These are phyloP conservation scores for Argya squamiceps DNA, from an alignment of 2,797 vertebrate genomes.

Conservation along the genomic window DNA sequence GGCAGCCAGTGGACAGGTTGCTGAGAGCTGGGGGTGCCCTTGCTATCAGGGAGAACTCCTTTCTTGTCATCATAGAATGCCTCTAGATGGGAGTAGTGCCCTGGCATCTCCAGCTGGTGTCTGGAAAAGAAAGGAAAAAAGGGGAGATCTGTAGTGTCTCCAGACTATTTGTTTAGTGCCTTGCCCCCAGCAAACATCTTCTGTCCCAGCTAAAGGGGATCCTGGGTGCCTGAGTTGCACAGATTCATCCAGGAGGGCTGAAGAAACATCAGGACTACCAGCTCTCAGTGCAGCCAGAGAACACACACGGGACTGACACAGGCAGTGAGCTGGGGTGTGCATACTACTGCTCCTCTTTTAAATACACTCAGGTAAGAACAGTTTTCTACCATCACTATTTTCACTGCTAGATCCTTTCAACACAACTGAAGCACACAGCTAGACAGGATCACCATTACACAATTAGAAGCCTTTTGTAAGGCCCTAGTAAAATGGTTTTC, in stretches of 20 bases:
- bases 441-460: not conserved
- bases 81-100: conserved; percentile 94
- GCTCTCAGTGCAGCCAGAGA: not conserved
- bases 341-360: not conserved
- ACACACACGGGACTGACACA: not conserved
- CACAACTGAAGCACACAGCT: not conserved
- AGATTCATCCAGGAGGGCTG: not conserved
- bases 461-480: not conserved
- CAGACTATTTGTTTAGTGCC: not conserved
- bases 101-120: conserved; percentile 93
- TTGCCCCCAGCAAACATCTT: not conserved
- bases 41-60: conserved; percentile 86
- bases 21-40: conserved; percentile 81
- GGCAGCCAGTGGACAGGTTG: conserved; percentile 86
- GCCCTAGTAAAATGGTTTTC: not conserved
- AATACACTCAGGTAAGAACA: not conserved
- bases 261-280: not conserved
- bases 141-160: not conserved
- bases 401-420: not conserved
- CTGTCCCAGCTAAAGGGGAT: not conserved
- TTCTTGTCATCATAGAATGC: conserved; percentile 99
- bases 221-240: not conserved
- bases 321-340: accelerated
- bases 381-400: not conserved
- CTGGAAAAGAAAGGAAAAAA: conserved; percentile 72